phyloP scores from a whole-genome alignment of 2,797 vertebrate species.

The Graptemys geographica region DNA sequence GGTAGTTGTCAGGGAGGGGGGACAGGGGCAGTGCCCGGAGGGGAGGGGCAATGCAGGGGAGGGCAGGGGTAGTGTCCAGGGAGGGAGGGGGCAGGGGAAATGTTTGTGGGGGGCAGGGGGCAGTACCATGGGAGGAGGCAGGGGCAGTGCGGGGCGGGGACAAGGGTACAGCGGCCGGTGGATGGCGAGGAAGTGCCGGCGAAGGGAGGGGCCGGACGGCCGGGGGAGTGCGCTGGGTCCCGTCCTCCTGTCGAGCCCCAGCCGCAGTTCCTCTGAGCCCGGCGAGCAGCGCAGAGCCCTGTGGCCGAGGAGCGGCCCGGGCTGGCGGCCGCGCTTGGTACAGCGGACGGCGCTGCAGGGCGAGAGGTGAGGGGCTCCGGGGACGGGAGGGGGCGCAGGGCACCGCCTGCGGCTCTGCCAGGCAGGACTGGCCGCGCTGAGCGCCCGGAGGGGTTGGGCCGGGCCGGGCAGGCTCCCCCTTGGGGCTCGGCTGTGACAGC shows the following conservation, averaged over 20 bases:
- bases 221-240: background rate
- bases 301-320: fast-evolving
- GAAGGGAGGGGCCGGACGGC: constrained; percentile 27
- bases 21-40: too few relatives aligned
- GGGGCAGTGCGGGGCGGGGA: background rate
- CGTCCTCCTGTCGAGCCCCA: background rate
- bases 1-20: too few relatives aligned
- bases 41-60: background rate
- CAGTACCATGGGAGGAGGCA: fast-evolving
- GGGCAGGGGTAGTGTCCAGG: too few relatives aligned
- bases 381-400: background rate
- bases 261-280: background rate
- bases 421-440: background rate
- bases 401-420: background rate
- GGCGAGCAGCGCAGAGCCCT: background rate
- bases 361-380: constrained; percentile 33
- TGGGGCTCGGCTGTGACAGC: background rate
- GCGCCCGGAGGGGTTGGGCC: background rate
- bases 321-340: background rate
- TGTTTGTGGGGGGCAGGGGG: too few relatives aligned
- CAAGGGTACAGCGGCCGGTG: background rate
- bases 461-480: too few relatives aligned
- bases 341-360: fast-evolving
- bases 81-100: too few relatives aligned
- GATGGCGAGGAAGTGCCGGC: constrained; percentile 19